Conservation (phyloP, 2,888 invertebrate genomes). For the Octonoba sinensis region DNA sequence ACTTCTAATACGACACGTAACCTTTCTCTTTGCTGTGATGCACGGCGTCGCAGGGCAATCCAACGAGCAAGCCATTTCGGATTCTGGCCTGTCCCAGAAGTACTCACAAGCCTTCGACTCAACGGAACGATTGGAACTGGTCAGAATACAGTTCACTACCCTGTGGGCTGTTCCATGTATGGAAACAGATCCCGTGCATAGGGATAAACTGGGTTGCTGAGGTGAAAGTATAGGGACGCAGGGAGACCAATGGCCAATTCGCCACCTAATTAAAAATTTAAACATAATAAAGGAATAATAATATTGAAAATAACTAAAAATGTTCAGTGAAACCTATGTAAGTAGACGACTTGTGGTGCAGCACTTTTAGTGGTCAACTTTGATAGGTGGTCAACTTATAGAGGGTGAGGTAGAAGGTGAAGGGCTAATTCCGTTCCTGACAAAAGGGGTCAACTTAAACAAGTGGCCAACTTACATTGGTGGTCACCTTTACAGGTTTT, state of each 20-base stretch:
- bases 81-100: constrained; percentile 54
- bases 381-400: too few species aligned
- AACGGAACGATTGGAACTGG: background rate
- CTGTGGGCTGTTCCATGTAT: constrained; percentile 25
- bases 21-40: constrained; percentile 17
- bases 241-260: constrained; percentile 34
- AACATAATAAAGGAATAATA: background rate
- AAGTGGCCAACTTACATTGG: too few species aligned
- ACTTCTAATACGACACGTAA: constrained; percentile 11
- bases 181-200: background rate
- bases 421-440: too few species aligned
- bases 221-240: constrained; percentile 12
- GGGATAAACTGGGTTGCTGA: background rate
- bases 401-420: too few species aligned
- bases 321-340: too few species aligned
- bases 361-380: too few species aligned
- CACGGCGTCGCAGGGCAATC: constrained; percentile 60
- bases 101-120: constrained; percentile 47
- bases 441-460: too few species aligned
- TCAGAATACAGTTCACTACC: constrained; percentile 30
- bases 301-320: too few species aligned
- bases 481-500: too few species aligned
- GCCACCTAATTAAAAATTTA: constrained; percentile 24
- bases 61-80: constrained; percentile 37
- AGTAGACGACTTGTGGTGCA: too few species aligned